Base-by-base conservation (phyloP, 2,888 invertebrate species). In the Cerastis rubricosa region DNA sequence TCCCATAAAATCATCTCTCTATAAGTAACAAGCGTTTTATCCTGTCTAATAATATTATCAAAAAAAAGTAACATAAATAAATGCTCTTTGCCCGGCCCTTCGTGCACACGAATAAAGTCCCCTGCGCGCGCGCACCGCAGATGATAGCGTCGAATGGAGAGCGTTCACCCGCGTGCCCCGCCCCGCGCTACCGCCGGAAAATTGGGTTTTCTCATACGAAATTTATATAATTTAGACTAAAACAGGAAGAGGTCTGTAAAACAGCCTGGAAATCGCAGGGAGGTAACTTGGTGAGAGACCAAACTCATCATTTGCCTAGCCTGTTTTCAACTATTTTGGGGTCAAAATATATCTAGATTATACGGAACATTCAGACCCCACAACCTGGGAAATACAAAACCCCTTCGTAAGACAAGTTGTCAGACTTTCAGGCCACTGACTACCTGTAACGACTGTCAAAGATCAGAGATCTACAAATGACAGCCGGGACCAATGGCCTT, bases 121-220 rank as follows among this genome's bases (percentile, higher is more conserved):
- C 78, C 43, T 87, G 92, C 94, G 94, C 94, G 90, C 87, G 91
- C 95, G 94, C 94, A 92, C 85, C 90, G 91, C 92, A 92, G 92
- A 94, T 93, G 94, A 94, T 94, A 94, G 91, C 91, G 89, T 83
- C 90, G 86, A 83, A 86, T 84, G 78, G 92, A 93, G 95, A 95
- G 90, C 95, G 91, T 96, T 95, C 93, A 95, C 96, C 95, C 88
- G 84, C 87, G 87, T 81, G 78, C 87, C 85, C 77, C 83, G 76
- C 84, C 72, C 47, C 84, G 75, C 77, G 40, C 68, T 25, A 19
- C 54, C 63, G 76, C 80, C 82, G 88, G 88, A 80, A 88, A 88
- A 88, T 88, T 86, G 71, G 75, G 59, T 88, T 88, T 88, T 88
- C 87, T 86, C 87, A 81, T 81, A 80, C 25, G 43, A 78, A 76